phyloP scores from a whole-genome alignment of 2,797 vertebrate species.

The Enteromius treurensis region DNA sequence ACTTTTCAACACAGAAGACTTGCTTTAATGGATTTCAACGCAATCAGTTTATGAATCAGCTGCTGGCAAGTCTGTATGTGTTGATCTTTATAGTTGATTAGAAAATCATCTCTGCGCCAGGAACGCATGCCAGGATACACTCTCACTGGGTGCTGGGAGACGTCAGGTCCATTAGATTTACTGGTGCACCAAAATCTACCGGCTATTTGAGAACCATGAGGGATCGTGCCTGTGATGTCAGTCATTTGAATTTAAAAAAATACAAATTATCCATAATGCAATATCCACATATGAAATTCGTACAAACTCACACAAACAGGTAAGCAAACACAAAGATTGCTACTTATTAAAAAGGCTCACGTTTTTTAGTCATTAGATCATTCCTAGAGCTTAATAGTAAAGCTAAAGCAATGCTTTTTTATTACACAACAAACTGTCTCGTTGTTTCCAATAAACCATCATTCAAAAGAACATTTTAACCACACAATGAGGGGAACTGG shows the following conservation, averaged over 20 bases:
- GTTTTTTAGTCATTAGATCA: neutral
- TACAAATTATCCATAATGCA: neutral
- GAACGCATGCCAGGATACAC: slow-evolving; percentile 27
- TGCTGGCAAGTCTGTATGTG: slow-evolving; percentile 44
- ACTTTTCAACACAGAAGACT: slow-evolving; percentile 43
- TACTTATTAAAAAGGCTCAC: neutral
- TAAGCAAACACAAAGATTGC: neutral
- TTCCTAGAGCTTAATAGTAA: neutral
- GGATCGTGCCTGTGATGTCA: neutral
- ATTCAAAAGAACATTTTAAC: neutral
- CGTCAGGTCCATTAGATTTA: slow-evolving; percentile 16
- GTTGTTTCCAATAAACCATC: neutral
- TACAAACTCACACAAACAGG: neutral
- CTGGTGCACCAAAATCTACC: slow-evolving; percentile 2
- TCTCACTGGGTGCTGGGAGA: slow-evolving; percentile 11
- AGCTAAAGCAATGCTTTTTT: neutral
- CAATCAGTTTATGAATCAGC: slow-evolving; percentile 58
- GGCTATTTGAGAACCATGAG: neutral
- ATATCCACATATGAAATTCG: neutral
- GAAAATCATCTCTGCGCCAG: slow-evolving; percentile 22
- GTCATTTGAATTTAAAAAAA: neutral
- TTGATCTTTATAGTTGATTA: slow-evolving; percentile 36
- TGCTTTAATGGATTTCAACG: slow-evolving; percentile 56
- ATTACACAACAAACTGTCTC: neutral
- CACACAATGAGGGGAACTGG: neutral